Conservation (phyloP, 2,113 vertebrate species). For the Oreochromis spilurus region DNA sequence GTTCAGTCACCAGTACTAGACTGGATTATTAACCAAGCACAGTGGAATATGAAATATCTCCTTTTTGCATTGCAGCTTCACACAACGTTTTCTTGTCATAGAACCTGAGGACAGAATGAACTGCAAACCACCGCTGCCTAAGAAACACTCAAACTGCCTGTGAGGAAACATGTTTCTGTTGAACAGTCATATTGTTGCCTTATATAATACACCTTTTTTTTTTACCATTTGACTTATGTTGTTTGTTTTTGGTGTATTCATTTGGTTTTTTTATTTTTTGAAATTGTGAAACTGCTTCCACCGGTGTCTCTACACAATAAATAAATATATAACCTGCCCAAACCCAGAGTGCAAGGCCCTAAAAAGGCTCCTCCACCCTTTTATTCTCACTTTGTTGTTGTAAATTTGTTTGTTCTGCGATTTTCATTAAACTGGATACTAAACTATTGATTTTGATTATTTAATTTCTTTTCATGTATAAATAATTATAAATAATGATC, state of each 20-base stretch:
- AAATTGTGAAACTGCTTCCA: not conserved
- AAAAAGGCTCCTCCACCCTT: not conserved
- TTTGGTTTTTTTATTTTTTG: fast-evolving
- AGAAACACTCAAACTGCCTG: not conserved
- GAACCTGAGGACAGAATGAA: not conserved
- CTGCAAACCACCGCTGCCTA: not conserved
- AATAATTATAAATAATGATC: not conserved
- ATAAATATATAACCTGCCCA: not conserved
- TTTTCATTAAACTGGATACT: not conserved
- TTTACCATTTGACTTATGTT: not conserved
- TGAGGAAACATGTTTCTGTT: not conserved
- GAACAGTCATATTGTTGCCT: not conserved
- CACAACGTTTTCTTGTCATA: not conserved
- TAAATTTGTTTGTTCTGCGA: not conserved
- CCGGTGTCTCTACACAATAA: not conserved
- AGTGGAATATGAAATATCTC: not conserved
- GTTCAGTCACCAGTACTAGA: not conserved
- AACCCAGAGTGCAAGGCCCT: fast-evolving
- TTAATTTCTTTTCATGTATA: not conserved
- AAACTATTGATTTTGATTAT: not conserved
- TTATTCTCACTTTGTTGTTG: not conserved
- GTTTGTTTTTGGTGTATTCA: not conserved
- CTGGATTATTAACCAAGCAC: not conserved
- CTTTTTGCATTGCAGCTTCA: not conserved
- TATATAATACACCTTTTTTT: not conserved